A percentile compares a stretch with the other conserved stretches of the same genome.
Conservation (phyloP, 2,113 vertebrate genomes). For the Cryptotis parvus region DNA sequence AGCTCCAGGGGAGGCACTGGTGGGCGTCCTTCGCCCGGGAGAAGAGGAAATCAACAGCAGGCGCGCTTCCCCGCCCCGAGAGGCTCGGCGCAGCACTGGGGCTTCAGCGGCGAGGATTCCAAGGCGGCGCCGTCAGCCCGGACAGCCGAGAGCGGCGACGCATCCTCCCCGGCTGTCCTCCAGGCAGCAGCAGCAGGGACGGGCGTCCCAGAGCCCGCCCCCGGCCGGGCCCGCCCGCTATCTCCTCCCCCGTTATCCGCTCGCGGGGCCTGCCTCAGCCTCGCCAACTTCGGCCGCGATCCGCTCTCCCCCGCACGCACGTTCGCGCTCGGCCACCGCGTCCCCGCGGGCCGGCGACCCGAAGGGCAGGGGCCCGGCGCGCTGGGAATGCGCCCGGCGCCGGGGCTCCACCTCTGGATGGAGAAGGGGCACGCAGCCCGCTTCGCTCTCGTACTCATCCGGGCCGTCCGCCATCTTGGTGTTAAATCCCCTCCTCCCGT, state of each 20-base stretch:
- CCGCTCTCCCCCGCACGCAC: neutral
- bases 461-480: slow-evolving; percentile 98
- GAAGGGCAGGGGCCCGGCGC: too few species aligned
- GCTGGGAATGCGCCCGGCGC: neutral
- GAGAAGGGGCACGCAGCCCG: slow-evolving; percentile 96
- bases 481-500: slow-evolving; percentile 90
- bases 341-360: too few species aligned
- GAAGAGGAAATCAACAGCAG: neutral
- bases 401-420: slow-evolving; percentile 92
- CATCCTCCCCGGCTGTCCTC: slow-evolving; percentile 42
- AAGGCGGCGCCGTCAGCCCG: too few species aligned
- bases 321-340: neutral
- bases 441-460: slow-evolving; percentile 96
- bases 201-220: slow-evolving; percentile 58
- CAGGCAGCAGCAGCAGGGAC: slow-evolving; percentile 21
- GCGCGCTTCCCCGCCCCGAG: neutral
- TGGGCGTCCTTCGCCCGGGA: neutral
- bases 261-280: slow-evolving; percentile 67
- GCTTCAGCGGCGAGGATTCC: too few species aligned
- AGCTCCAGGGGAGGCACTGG: accelerated
- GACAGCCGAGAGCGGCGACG: neutral
- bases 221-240: slow-evolving; percentile 73
- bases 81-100: too few species aligned
- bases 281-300: slow-evolving; percentile 9
- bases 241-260: slow-evolving; percentile 80